Evolutionary conservation across 2,113 vertebrate species (phyloP).

Genomic region (Crocuta crocuta): DNA sequence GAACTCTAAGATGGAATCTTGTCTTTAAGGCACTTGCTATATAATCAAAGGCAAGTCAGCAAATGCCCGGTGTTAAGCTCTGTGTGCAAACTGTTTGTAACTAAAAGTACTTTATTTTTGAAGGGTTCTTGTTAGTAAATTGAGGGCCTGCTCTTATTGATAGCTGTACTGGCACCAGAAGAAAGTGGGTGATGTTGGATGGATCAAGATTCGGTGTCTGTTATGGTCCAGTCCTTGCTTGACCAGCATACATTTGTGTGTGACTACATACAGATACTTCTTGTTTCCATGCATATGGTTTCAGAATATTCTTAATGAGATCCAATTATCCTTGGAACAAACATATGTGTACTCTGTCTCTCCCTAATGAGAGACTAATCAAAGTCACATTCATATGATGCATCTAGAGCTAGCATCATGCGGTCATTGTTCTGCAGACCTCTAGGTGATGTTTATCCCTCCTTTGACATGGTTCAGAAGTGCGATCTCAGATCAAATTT

Average conservation of each 20-base stretch:
- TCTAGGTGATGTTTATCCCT: not conserved
- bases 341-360: not conserved
- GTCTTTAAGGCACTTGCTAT: slow-evolving; percentile 15
- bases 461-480: not conserved
- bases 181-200: not conserved
- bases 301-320: slow-evolving; percentile 6
- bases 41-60: not conserved
- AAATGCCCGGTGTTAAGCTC: not conserved
- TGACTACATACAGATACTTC: not conserved
- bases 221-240: not conserved
- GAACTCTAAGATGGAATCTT: slow-evolving; percentile 14
- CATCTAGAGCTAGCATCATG: not conserved
- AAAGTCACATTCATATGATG: not conserved
- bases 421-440: not conserved
- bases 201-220: not conserved
- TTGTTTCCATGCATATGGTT: not conserved
- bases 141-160: not conserved
- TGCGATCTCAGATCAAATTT: not conserved
- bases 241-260: not conserved
- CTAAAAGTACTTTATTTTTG: not conserved
- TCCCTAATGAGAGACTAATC: not conserved
- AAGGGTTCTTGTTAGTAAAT: not conserved
- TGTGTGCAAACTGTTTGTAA: slow-evolving; percentile 9
- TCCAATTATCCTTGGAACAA: not conserved
- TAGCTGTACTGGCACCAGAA: not conserved